Base-by-base conservation (phyloP, 1,140 invertebrate species). In the Trialeurodes vaporariorum region DNA sequence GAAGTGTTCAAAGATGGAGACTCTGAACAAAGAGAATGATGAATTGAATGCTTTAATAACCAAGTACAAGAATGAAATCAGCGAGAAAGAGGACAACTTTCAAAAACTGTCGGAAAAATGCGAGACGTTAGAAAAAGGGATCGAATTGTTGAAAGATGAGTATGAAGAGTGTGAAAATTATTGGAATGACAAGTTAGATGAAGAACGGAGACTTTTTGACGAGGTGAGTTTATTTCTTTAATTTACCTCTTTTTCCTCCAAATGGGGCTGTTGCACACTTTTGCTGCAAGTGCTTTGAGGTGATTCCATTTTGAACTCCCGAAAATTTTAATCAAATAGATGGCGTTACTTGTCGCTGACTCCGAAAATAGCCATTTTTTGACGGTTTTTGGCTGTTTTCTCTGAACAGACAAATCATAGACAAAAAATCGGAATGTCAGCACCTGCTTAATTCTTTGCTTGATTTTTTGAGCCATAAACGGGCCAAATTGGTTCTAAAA, bases 81-180 rank as follows among this genome's bases (percentile, higher is more conserved):
- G 61, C 73, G 67, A 73, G 72, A 70, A 62, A 75, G 67, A 82
- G 83, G 66, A 84, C 17, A 49, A 17, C 34, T 9, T 82, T 65
- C 73, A 77, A 70, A 76, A 80, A 61, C 73, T 85, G 63, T 73
- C 77, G 25, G 79, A 83, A 58, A 83, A 83, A 69, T 86, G 83
- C 72, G 80, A 80, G 25, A 87, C 89, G 27, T 77, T 91, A 21
- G 88, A 92, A 76, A 78, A 79, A 24, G 88, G 86, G 73, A 75
- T 92, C 26, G 88, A 92, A 75, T 79, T 87, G 70, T 77, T 93
- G 73, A 84, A 83, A 71, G 78, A 81, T 22, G 90, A 92, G 71
- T 92, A 90, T 73, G 90, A 92, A 71, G 84, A 86, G 69, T 90
- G 89, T 73, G 91, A 93, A 76, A 90, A 93, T 74, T 93, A 93